phyloP scores from a whole-genome alignment of 2,888 invertebrate genomes.

The Drosophila rellima region DNA sequence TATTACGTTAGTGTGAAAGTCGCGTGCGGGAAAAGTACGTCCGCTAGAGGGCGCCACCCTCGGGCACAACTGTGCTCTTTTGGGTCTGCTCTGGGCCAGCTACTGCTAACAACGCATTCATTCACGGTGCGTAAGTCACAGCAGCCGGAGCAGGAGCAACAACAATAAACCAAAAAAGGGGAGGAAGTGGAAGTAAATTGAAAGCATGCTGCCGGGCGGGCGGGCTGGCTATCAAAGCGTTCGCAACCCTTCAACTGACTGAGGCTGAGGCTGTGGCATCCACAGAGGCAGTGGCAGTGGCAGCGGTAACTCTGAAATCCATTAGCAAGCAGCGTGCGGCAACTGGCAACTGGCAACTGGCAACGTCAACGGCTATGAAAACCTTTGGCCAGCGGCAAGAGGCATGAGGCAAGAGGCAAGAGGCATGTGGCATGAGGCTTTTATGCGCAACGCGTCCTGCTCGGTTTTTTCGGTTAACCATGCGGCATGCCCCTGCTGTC shows the following conservation, averaged over 20 bases:
- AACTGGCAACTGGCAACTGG: constrained; percentile 29
- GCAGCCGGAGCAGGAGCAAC: constrained; percentile 53
- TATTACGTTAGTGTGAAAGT: constrained; percentile 85
- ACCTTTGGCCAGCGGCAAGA: constrained; percentile 11
- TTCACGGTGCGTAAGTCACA: constrained; percentile 81
- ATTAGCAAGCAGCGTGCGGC: constrained; percentile 78
- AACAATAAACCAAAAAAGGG: constrained; percentile 52
- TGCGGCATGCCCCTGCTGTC: constrained; percentile 72
- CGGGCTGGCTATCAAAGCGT: constrained; percentile 47
- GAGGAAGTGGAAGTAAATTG: constrained; percentile 76
- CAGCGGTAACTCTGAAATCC: constrained; percentile 71
- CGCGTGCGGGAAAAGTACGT: constrained; percentile 74
- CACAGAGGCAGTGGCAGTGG: constrained; percentile 32
- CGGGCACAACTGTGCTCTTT: constrained; percentile 26
- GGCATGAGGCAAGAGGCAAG: not conserved
- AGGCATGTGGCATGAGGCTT: constrained; percentile 70
- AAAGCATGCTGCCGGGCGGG: constrained; percentile 73
- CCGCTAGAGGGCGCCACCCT: constrained; percentile 41
- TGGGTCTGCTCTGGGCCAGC: constrained; percentile 15
- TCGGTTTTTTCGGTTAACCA: constrained; percentile 84
- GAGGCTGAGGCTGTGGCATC: constrained; percentile 27
- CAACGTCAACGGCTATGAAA: constrained; percentile 19
- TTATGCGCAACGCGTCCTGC: constrained; percentile 80
- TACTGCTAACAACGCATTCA: constrained; percentile 68
- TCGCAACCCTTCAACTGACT: constrained; percentile 72